Base-by-base conservation (phyloP, 2,888 invertebrate genomes). In the Pseudoips prasinana region DNA sequence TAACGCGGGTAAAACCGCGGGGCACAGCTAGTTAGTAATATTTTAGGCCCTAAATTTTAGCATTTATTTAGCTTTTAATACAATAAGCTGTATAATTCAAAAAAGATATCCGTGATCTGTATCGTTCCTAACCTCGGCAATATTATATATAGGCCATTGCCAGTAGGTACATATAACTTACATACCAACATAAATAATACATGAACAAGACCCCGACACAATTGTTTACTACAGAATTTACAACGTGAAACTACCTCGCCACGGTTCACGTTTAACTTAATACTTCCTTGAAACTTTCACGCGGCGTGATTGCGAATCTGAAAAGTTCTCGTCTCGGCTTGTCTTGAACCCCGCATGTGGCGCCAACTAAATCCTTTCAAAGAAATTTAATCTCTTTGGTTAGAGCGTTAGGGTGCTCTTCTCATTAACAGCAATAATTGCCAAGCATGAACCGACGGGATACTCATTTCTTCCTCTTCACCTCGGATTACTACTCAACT, bases 261-360 rank as follows among this genome's bases (percentile, higher is more conserved):
- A 57, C 58, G 55, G 47, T 64, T 68, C 64, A 65, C 66, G 65
- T 71, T 70, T 57, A 75, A 78, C 73, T 78, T 75, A 71, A 73
- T 72, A 74, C 74, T 70, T 69, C 62, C 73, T 76, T 62, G 57
- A 64, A 79, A 79, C 64, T 80, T 79, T 67, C 66, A 60, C 66
- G 64, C 62, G 58, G 62, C 72, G 73, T 78, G 79, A 80, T 81
- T 80, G 78, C 68, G 73, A 78, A 80, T 76, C 77, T 78, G 75
- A 77, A 79, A 82, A 81, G 70, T 81, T 81, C 61, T 57, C 57
- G 57, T 59, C 59, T 61, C 46, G 58, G 59, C 58, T 47, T 58
- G 62, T 63, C 61, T 53, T 48, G 46, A 43, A 33, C 29, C 50
- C 52, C 58, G 61, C 69, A 73, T 61, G 66, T 64, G 70, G 65